phyloP scores from a whole-genome alignment of 2,888 invertebrate genomes.

The Rosalia funebris region DNA sequence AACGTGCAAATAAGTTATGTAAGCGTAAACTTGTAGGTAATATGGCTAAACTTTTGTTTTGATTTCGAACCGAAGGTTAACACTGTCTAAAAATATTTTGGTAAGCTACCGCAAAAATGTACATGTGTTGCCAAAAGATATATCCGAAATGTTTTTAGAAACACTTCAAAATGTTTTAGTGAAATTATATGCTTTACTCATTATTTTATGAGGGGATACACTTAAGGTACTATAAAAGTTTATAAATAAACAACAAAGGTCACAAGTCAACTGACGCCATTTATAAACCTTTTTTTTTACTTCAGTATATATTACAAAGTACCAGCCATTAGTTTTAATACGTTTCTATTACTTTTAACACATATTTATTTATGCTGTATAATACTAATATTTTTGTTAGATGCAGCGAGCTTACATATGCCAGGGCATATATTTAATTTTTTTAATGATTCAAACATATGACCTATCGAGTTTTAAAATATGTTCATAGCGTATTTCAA shows the following conservation, averaged over 20 bases:
- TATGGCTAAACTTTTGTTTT: not conserved
- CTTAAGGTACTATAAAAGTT: not conserved
- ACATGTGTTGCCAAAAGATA: conserved; percentile 16
- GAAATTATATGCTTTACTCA: not conserved
- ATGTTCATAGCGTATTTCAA: too few species aligned
- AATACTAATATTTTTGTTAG: too few species aligned
- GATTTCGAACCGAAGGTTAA: conserved; percentile 28
- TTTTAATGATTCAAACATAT: too few species aligned
- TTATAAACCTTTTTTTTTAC: too few species aligned
- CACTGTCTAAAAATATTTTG: conserved; percentile 31
- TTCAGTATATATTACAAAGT: too few species aligned
- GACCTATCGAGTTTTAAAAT: too few species aligned
- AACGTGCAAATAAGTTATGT: too few species aligned
- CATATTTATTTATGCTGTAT: too few species aligned
- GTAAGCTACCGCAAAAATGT: conserved; percentile 33
- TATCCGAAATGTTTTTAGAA: conserved; percentile 16
- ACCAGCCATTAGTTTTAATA: too few species aligned
- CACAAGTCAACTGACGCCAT: not conserved
- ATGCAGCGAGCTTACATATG: too few species aligned
- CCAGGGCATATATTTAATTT: too few species aligned
- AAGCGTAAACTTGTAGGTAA: not conserved
- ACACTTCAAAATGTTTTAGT: not conserved
- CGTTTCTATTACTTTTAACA: too few species aligned
- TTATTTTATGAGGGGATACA: not conserved
- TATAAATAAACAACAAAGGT: not conserved